These are phyloP conservation scores for Eupeodes latifasciatus DNA, from an alignment of 2,888 invertebrate genomes.

Conservation along the genomic window DNA sequence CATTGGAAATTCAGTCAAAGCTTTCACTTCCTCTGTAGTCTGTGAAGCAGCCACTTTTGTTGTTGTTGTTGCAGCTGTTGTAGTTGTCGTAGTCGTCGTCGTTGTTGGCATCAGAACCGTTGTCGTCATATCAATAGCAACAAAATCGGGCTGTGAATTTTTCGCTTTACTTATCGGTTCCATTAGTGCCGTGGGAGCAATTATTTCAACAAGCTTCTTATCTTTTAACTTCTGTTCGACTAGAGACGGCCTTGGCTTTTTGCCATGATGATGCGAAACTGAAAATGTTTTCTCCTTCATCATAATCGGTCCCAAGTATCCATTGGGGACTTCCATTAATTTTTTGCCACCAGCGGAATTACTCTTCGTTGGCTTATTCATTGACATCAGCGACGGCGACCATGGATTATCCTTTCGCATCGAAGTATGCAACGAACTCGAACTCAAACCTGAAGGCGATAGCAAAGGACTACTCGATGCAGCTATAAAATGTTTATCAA, in stretches of 20 bases:
- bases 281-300: slow-evolving; percentile 82
- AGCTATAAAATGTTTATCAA: slow-evolving; percentile 80
- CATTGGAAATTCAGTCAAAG: slow-evolving; percentile 19
- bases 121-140: slow-evolving; percentile 35
- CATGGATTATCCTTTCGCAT: slow-evolving; percentile 60
- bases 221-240: slow-evolving; percentile 78
- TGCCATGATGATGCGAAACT: slow-evolving; percentile 79
- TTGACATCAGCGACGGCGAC: slow-evolving; percentile 51
- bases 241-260: slow-evolving; percentile 78
- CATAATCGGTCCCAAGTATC: slow-evolving; percentile 82
- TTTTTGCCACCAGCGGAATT: slow-evolving; percentile 51
- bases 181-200: slow-evolving; percentile 79
- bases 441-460: slow-evolving; percentile 28
- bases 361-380: slow-evolving; percentile 55
- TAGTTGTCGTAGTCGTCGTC: slow-evolving; percentile 1
- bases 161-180: slow-evolving; percentile 69
- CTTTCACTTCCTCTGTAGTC: slow-evolving; percentile 24
- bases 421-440: slow-evolving; percentile 57
- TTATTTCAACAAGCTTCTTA: slow-evolving; percentile 81
- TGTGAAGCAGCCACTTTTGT: background rate
- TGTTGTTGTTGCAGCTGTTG: background rate
- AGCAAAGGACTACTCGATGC: slow-evolving; percentile 42
- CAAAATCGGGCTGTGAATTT: slow-evolving; percentile 59
- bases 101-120: background rate
- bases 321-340: slow-evolving; percentile 79